Evolutionary conservation across 2,113 vertebrate genomes (phyloP), one percentile per base, ranked within the genome.

Genomic region (Canis aureus): DNA sequence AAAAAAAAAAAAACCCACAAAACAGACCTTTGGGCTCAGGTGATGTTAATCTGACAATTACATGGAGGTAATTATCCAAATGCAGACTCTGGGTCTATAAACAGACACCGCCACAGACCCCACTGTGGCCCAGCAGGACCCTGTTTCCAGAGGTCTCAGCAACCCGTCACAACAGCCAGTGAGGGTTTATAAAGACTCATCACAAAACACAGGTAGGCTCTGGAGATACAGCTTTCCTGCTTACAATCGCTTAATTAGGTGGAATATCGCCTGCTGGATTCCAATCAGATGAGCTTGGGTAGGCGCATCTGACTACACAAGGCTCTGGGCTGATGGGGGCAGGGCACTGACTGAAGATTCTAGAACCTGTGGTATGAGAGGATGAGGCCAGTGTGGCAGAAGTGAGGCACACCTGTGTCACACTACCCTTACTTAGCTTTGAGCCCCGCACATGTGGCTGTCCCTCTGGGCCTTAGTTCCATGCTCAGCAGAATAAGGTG

Each of bases 201-300:
- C 64, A 67, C 9, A 4, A 62, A 93, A 32, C 32, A 3, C 53
- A 89, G 78, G 87, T 55, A 59, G 53, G 60, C 87, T 62, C 96
- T 12, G 11, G 64, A 82, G 66, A 85, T 9, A 15, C 5, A 38
- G 38, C n/a, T 59, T 88, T 88, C 92, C 86, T 43, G 89, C 86
- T 60, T 32, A 10, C 91, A 89, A 89, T 60, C 71, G 82, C 90
- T 95, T 94, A 96, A 95, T 93, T 88, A 96, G 90, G 69, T 9
- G 49, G 49, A 69, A 43, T 23, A 64, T 20, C 35, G 78, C 83
- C 69, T 74, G 73, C 60, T 73, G 89, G 94, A 86, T 94, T 81
- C 66, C 82, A 85, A 85, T 85, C 87, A 89, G 87, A 49, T 60
- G 71, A 57, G 43, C 35, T 85, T 92, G 81, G 10, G 4, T 6